Conservation (phyloP, 1,140 invertebrate species). For the Calliopsis andreniformis region DNA sequence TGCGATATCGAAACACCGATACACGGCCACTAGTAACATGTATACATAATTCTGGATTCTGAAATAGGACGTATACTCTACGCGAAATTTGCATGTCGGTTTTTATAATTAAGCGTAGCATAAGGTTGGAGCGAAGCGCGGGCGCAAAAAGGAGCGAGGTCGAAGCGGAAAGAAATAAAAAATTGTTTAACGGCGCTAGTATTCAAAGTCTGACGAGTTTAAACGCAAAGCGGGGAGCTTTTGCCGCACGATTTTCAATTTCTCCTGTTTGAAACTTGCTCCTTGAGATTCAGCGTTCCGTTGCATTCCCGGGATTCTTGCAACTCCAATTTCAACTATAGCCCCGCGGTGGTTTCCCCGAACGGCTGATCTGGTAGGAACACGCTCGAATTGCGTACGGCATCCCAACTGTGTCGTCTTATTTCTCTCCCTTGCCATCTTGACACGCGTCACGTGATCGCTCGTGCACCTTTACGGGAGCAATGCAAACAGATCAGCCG, state of each 20-base stretch:
- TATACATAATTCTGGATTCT: too few relatives aligned
- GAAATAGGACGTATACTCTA: neutral
- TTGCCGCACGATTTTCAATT: constrained; percentile 30
- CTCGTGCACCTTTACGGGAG: neutral
- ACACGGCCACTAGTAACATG: too few relatives aligned
- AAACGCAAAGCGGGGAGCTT: neutral
- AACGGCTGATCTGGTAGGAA: neutral
- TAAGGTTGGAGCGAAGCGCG: neutral
- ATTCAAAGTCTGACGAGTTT: neutral
- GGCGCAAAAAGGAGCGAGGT: neutral
- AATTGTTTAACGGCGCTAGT: neutral
- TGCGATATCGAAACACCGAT: too few relatives aligned
- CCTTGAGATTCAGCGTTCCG: constrained; percentile 25
- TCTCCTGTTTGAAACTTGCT: constrained; percentile 20
- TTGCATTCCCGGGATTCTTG: constrained; percentile 32
- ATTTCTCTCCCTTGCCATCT: neutral
- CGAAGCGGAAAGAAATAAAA: neutral
- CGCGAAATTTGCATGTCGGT: neutral
- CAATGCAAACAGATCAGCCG: neutral
- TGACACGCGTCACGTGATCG: neutral
- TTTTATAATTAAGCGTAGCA: neutral
- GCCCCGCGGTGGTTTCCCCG: constrained; percentile 10
- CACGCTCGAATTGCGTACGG: neutral
- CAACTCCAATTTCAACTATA: constrained; percentile 27
- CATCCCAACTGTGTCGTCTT: neutral